These are phyloP conservation scores for Drosophila ezoana DNA, from an alignment of 2,888 invertebrate genomes.

Conservation along the genomic window DNA sequence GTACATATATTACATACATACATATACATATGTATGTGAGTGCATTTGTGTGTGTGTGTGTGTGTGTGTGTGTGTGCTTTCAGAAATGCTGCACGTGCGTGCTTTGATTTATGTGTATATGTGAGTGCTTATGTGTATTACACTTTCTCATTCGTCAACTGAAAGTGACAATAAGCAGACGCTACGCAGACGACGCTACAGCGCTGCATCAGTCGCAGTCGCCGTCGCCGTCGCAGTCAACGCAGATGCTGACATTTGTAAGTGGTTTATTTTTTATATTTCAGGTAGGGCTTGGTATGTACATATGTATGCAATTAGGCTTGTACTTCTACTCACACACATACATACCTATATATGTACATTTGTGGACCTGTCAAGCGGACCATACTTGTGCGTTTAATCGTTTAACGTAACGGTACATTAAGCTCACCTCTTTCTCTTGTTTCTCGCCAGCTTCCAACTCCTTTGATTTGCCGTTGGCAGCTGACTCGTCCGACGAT, in stretches of 20 bases:
- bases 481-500: constrained; percentile 6
- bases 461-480: constrained; percentile 31
- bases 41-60: not conserved
- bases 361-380: constrained; percentile 1
- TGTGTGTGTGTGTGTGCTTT: constrained; percentile 1
- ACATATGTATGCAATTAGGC: constrained; percentile 11
- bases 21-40: not conserved
- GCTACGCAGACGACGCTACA: not conserved
- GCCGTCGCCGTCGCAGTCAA: not conserved
- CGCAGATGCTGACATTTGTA: constrained; percentile 9
- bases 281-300: constrained; percentile 39
- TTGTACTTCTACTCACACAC: not conserved
- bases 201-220: not conserved
- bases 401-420: constrained; percentile 43
- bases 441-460: constrained; percentile 11
- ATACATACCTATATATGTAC: not conserved
- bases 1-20: not conserved
- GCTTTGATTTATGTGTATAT: not conserved
- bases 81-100: constrained; percentile 11
- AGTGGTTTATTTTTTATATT: constrained; percentile 47
- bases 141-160: constrained; percentile 48
- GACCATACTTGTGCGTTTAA: constrained; percentile 27
- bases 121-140: not conserved
- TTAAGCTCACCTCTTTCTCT: constrained; percentile 40
- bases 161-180: constrained; percentile 42